Evolutionary conservation across 2,888 invertebrate genomes (phyloP), one percentile per base, ranked within the genome.

Genomic region (Patella ulyssiponensis): DNA sequence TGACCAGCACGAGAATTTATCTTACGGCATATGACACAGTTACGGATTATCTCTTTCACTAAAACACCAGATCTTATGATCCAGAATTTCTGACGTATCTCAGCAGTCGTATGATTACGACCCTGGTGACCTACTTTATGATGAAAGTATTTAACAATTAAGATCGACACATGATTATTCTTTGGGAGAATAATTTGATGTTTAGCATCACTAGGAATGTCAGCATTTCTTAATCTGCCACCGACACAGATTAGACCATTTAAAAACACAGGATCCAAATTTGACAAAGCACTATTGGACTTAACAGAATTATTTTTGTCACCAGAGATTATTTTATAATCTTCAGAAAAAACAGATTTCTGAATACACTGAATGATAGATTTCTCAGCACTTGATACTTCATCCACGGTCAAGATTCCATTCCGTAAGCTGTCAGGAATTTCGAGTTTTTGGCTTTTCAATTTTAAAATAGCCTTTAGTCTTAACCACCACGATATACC

Each of bases 181-280:
- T 64, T 64, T 20, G 64, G 64, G 20, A 64, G 23, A 20, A 64
- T 64, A 64, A 64, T 64, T 14, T 64, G 64, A 64, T 64, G 64
- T 23, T 23, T 64, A 17, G 64, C 64, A 64, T 64, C 64, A 23
- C 23, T 23, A 11, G 64, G 64, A 23, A 64, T 64, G 14, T 64
- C 23, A 64, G 64, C 64, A 64, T 64, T 20, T 20, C 64, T 64
- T 20, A 64, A 64, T 11, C 64, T 20, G 23, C 64, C 64, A 20
- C 64, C 64, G 72, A 72, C 72, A 72, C 72, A 53, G 51, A 72
- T 44, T 17, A 72, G 72, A 53, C 51, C 72, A 27, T 72, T 53
- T 51, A 12, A 17, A 15, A 72, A 23, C 14, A 72, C 51, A 23
- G 72, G 53, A 44, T 72, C 72, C 51, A 72, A 53, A 53, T 72